phyloP scores from a whole-genome alignment of 2,888 invertebrate species.

The Himalopsyche japonica region DNA sequence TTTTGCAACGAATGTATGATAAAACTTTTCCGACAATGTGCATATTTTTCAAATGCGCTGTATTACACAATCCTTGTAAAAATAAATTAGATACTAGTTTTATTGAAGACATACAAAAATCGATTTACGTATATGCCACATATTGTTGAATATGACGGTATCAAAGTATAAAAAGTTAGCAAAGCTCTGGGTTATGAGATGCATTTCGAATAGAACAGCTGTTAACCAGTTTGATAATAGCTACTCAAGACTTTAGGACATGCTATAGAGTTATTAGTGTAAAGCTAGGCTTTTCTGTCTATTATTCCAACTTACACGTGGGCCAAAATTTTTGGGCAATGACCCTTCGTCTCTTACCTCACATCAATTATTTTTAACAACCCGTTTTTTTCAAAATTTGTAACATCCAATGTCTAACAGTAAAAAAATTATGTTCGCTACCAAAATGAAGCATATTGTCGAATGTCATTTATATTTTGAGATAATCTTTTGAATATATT shows the following conservation, averaged over 20 bases:
- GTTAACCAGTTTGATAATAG: neutral
- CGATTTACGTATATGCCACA: too few relatives aligned
- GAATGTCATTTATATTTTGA: too few relatives aligned
- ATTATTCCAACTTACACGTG: neutral
- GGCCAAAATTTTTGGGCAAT: neutral
- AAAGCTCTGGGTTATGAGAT: neutral
- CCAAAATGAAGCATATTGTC: too few relatives aligned
- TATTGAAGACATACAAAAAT: too few relatives aligned
- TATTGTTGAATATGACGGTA: too few relatives aligned
- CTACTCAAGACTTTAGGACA: neutral
- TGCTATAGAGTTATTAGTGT: neutral
- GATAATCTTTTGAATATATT: too few relatives aligned
- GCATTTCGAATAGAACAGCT: neutral
- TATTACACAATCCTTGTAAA: too few relatives aligned
- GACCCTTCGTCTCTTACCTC: neutral
- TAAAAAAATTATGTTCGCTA: too few relatives aligned
- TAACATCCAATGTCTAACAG: neutral
- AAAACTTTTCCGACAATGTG: too few relatives aligned
- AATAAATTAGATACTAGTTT: too few relatives aligned
- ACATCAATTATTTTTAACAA: neutral
- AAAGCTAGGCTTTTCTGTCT: neutral
- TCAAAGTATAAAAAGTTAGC: neutral
- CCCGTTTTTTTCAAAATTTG: neutral
- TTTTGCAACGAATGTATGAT: too few relatives aligned
- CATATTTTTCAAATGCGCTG: too few relatives aligned